These are phyloP conservation scores for Thereva nobilitata DNA, from an alignment of 2,888 invertebrate genomes.

Conservation along the genomic window DNA sequence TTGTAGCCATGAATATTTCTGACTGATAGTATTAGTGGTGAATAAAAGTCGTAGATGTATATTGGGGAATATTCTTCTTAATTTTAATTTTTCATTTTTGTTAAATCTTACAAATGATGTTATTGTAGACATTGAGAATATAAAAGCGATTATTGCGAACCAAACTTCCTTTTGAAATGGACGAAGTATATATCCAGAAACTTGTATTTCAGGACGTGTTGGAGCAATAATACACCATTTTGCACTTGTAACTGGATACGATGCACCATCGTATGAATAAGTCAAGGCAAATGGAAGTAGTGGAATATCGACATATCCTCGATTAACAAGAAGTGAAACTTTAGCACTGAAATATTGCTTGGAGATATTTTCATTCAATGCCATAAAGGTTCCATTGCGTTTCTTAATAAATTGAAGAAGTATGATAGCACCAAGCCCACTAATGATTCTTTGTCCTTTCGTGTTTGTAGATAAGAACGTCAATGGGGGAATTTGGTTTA, in stretches of 20 bases:
- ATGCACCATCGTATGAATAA: not conserved
- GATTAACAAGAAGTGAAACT: not conserved
- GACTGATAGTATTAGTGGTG: slow-evolving; percentile 11
- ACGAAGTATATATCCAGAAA: slow-evolving; percentile 15
- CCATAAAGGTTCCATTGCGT: slow-evolving; percentile 27
- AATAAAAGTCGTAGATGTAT: slow-evolving; percentile 25
- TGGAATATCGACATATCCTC: slow-evolving; percentile 16
- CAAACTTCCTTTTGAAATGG: slow-evolving; percentile 22
- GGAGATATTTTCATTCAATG: not conserved
- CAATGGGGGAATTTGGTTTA: slow-evolving; percentile 29
- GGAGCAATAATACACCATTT: slow-evolving; percentile 12
- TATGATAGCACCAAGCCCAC: slow-evolving; percentile 22
- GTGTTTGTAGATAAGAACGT: slow-evolving; percentile 15
- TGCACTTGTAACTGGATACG: slow-evolving; percentile 4
- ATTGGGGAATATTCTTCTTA: slow-evolving; percentile 18
- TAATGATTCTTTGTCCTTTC: not conserved
- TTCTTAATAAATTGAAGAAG: slow-evolving; percentile 9
- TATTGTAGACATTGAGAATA: slow-evolving; percentile 18
- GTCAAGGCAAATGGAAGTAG: slow-evolving; percentile 29
- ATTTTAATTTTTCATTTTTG: slow-evolving; percentile 9
- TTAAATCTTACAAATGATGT: not conserved
- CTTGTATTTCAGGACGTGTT: not conserved
- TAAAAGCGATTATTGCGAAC: slow-evolving; percentile 10
- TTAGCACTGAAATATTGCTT: slow-evolving; percentile 6
- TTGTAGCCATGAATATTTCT: not conserved